phyloP scores from a whole-genome alignment of 2,113 vertebrate species.

The Agapornis roseicollis region DNA sequence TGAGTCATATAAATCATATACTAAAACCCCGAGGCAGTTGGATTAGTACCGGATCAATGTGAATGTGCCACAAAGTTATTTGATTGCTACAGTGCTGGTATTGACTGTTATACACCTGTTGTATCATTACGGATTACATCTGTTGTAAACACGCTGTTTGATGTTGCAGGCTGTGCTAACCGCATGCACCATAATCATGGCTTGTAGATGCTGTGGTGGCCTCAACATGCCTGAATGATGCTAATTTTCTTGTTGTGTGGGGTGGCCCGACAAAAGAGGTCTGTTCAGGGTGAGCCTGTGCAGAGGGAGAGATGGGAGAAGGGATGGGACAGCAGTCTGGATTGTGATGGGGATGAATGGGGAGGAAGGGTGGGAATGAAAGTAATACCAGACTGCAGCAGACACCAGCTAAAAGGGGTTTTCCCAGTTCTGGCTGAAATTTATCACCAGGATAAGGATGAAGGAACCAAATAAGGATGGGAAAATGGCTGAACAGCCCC shows the following conservation, averaged over 20 bases:
- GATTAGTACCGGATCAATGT: conserved; percentile 59
- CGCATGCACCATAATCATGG: conserved; percentile 61
- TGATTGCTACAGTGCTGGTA: conserved; percentile 63
- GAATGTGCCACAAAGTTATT: conserved; percentile 50
- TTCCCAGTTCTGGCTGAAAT: background rate
- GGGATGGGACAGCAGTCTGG: background rate
- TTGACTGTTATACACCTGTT: conserved; percentile 78
- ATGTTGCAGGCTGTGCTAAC: conserved; percentile 71
- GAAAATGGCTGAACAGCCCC: background rate
- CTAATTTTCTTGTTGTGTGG: conserved; percentile 66
- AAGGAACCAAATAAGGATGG: background rate
- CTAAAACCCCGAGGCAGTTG: conserved; percentile 23
- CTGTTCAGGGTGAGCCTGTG: conserved; percentile 52
- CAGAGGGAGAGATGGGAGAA: background rate
- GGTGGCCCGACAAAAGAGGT: conserved; percentile 63
- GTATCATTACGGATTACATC: conserved; percentile 64
- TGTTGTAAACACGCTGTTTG: conserved; percentile 69
- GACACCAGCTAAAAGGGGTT: background rate
- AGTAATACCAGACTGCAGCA: background rate
- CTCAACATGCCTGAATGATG: conserved; percentile 65
- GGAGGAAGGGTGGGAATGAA: background rate
- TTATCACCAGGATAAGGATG: background rate
- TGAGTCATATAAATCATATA: conserved; percentile 55
- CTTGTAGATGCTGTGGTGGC: conserved; percentile 62
- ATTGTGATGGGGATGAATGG: background rate